Base-by-base conservation (phyloP, 2,888 invertebrate species). In the Empis stercorea region DNA sequence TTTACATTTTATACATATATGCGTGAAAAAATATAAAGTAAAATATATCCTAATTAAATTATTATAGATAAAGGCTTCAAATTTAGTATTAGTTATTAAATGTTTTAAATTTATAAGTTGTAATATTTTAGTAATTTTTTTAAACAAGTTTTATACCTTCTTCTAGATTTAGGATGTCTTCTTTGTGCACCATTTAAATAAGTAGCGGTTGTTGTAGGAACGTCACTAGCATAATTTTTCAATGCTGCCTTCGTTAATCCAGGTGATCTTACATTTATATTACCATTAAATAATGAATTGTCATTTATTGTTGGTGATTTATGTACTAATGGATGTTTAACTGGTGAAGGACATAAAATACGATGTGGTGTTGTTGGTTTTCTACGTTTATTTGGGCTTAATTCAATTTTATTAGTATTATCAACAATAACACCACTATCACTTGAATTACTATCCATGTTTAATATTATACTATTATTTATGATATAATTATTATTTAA, bases 361-460 rank as follows among this genome's bases (percentile, higher is more conserved):
- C 79, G 76, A 61, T 79, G 79, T 30, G 79, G 79, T 45, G 79
- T 79, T 13, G 67, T 63, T 39, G 70, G 68, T 49, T 69, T 70
- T 15, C 65, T 61, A 30, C 64, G 58, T 13, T 61, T 58, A 17
- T 52, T 55, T 15, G 56, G 55, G 20, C 53, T 53, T 34, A 51
- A 51, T 27, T 53, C 55, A 6, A 27, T 30, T 23, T 15, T 23
- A 37, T 52, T 51, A 43, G 47, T 48, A 30, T 54, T 55, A 43
- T 57, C 60, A 40, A 65, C 64, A 41, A 64, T 69, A 17, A 70
- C 66, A 11, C 69, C 69, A 54, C 68, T 70, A 53, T 70, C 69
- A 50, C 68, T 67, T 51, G 70, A 70, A 56, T 68, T 69, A 52
- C 60, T 68, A 54, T 70, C 68, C 14, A 53, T 61, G 48, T 64